Evolutionary conservation across 2,888 invertebrate genomes (phyloP).

Genomic region (Eupithecia centaureata): DNA sequence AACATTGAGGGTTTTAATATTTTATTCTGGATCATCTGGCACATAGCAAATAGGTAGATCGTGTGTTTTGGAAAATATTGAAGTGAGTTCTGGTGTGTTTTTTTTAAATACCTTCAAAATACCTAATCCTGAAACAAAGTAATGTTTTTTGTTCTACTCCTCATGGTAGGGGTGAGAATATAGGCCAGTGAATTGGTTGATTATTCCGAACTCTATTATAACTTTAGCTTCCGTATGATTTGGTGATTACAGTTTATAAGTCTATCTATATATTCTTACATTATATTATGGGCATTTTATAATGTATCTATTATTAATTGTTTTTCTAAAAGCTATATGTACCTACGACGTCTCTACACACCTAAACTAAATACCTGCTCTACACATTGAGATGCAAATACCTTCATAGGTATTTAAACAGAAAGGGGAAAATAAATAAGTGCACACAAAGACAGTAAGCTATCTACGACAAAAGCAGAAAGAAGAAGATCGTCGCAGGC

Average conservation of each 20-base stretch:
- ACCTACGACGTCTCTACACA: conserved; percentile 37
- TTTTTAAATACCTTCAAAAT: neutral
- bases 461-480: conserved; percentile 62
- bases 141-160: neutral
- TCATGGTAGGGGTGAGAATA: neutral
- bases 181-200: neutral
- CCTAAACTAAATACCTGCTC: conserved; percentile 36
- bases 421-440: conserved; percentile 33
- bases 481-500: conserved; percentile 35
- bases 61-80: too few relatives aligned
- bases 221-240: neutral
- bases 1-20: neutral
- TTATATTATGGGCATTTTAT: too few relatives aligned
- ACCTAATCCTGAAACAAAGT: neutral
- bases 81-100: neutral
- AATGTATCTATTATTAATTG: neutral
- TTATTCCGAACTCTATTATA: neutral
- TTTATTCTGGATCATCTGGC: neutral
- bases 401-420: conserved; percentile 18
- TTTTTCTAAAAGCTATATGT: conserved; percentile 15
- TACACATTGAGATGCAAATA: conserved; percentile 35
- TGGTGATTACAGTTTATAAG: neutral
- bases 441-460: conserved; percentile 46
- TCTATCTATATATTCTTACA: too few relatives aligned
- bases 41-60: neutral